These are phyloP conservation scores for Drosophila algonquin DNA, from an alignment of 2,888 invertebrate species.

Conservation along the genomic window DNA sequence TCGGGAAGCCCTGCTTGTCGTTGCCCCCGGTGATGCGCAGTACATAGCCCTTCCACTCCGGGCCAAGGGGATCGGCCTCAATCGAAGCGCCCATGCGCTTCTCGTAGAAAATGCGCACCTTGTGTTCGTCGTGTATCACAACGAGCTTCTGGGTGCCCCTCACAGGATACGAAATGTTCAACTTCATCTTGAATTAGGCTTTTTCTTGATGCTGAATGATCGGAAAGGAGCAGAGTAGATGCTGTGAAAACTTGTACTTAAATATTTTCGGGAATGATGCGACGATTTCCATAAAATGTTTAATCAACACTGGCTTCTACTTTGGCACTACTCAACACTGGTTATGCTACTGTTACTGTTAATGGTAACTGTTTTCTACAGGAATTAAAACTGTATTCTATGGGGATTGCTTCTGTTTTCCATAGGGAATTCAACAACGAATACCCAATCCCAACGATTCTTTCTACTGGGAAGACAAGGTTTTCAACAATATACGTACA, in stretches of 20 bases:
- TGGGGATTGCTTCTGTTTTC: too few relatives aligned
- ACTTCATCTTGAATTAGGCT: slow-evolving; percentile 85
- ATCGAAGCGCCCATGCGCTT: slow-evolving; percentile 97
- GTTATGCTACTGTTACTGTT: background rate
- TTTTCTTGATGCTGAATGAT: background rate
- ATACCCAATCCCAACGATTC: slow-evolving; percentile 92
- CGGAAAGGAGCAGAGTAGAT: too few relatives aligned
- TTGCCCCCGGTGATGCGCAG: slow-evolving; percentile 95
- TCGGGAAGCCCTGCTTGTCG: slow-evolving; percentile 99
- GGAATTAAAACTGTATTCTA: too few relatives aligned
- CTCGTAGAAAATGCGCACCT: slow-evolving; percentile 92
- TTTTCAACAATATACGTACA: background rate
- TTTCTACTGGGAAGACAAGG: background rate
- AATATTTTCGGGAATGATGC: background rate
- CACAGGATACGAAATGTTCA: slow-evolving; percentile 98
- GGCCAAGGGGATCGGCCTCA: slow-evolving; percentile 95
- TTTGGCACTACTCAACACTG: background rate
- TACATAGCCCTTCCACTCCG: slow-evolving; percentile 95
- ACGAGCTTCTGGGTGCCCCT: slow-evolving; percentile 98
- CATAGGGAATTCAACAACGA: slow-evolving; percentile 92
- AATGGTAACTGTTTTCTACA: too few relatives aligned
- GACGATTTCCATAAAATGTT: background rate
- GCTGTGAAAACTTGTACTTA: background rate
- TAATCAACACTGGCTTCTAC: background rate
- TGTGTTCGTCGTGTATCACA: slow-evolving; percentile 97